Conservation (phyloP, 2,113 vertebrate species). For the Lutjanus erythropterus region DNA sequence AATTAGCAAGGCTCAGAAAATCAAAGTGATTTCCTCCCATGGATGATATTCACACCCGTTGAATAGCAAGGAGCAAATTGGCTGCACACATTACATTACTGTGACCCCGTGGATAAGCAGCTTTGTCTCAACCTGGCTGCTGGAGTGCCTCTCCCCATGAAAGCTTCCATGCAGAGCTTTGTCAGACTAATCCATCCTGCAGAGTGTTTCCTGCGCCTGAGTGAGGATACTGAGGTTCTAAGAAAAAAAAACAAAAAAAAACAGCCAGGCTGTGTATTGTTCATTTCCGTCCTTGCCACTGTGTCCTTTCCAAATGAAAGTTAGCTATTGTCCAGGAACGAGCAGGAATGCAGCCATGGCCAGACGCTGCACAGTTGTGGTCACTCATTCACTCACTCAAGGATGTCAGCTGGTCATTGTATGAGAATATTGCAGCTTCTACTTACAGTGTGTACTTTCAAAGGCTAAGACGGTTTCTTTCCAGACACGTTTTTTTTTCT, state of each 20-base stretch:
- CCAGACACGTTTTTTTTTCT: too few species aligned
- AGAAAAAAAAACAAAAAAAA: slow-evolving; percentile 22
- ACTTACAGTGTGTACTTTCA: not conserved
- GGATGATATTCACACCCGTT: slow-evolving; percentile 65
- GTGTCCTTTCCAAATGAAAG: slow-evolving; percentile 35
- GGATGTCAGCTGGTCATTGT: not conserved
- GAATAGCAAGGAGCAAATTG: slow-evolving; percentile 72
- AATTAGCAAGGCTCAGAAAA: slow-evolving; percentile 71
- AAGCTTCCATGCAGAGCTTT: slow-evolving; percentile 69
- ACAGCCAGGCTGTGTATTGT: slow-evolving; percentile 12
- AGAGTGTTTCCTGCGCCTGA: slow-evolving; percentile 55
- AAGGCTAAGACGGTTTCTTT: not conserved
- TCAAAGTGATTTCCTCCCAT: slow-evolving; percentile 73
- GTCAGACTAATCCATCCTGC: slow-evolving; percentile 78
- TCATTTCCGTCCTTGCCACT: slow-evolving; percentile 37
- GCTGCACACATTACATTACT: slow-evolving; percentile 71
- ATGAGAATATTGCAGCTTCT: slow-evolving; percentile 1
- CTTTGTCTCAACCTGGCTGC: slow-evolving; percentile 75
- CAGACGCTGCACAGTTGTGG: not conserved
- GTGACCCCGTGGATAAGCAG: slow-evolving; percentile 75
- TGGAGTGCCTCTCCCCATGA: slow-evolving; percentile 71
- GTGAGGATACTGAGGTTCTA: slow-evolving; percentile 42
- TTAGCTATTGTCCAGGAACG: slow-evolving; percentile 15
- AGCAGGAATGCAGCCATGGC: not conserved
- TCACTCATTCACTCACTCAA: slow-evolving; percentile 10